phyloP scores from a whole-genome alignment of 2,797 vertebrate genomes.

The Enteromius paludinosus region DNA sequence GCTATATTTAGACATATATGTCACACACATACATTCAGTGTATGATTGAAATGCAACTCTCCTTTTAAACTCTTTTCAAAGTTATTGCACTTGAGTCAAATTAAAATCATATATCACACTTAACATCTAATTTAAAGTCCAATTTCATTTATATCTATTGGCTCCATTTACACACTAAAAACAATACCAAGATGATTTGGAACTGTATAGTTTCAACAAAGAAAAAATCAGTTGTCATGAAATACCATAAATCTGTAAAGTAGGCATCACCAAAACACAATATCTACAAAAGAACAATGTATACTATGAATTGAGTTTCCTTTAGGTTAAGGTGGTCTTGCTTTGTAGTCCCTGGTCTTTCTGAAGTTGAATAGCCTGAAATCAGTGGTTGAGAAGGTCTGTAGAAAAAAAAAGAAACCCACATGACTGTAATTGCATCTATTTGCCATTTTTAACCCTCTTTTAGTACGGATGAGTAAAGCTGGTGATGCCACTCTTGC shows the following conservation, averaged over 20 bases:
- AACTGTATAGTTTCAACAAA: not conserved
- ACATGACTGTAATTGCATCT: constrained; percentile 9
- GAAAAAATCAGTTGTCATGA: too few relatives aligned
- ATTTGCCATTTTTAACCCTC: constrained; percentile 27
- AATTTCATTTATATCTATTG: not conserved
- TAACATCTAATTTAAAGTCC: not conserved
- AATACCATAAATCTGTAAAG: not conserved
- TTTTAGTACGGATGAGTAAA: constrained; percentile 13
- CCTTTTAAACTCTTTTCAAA: not conserved
- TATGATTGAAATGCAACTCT: not conserved
- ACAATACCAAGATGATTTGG: not conserved
- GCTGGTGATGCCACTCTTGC: not conserved
- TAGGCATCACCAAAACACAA: not conserved
- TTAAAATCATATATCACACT: not conserved
- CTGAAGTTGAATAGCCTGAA: not conserved
- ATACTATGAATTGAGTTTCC: not conserved
- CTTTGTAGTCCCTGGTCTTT: not conserved
- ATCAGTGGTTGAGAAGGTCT: not conserved
- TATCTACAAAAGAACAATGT: not conserved
- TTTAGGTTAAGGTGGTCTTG: not conserved
- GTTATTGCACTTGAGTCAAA: not conserved
- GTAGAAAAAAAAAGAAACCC: not conserved
- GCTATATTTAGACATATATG: not conserved
- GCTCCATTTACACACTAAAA: not conserved
- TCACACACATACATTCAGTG: not conserved